Evolutionary conservation across 2,113 vertebrate genomes (phyloP).

Genomic region (Brienomyrus longianalis): DNA sequence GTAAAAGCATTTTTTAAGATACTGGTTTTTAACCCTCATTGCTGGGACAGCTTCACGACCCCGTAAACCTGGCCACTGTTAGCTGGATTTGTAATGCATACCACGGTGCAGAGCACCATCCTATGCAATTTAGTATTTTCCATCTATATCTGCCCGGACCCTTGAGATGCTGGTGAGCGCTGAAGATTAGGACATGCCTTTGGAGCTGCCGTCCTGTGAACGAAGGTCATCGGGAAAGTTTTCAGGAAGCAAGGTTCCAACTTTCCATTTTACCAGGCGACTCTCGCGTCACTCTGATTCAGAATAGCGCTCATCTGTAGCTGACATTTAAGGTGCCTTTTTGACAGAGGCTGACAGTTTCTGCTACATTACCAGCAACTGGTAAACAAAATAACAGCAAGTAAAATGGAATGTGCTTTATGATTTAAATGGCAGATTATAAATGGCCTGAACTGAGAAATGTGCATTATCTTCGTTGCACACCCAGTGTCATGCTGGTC

Average conservation of each 20-base stretch:
- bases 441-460: background rate
- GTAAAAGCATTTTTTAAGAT: background rate
- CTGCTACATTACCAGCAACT: background rate
- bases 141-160: background rate
- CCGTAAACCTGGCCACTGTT: background rate
- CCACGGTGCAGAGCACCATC: background rate
- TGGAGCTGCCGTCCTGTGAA: background rate
- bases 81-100: background rate
- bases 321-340: conserved; percentile 10
- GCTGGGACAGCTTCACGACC: background rate
- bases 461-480: background rate
- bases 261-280: background rate
- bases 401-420: background rate
- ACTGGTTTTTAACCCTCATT: background rate
- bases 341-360: background rate
- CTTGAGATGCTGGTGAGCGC: background rate
- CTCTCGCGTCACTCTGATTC: background rate
- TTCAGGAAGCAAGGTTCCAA: conserved; percentile 3
- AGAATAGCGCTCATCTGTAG: background rate
- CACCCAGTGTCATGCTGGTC: background rate
- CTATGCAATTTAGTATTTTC: background rate
- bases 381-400: background rate
- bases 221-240: background rate
- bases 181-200: background rate
- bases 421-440: background rate